Percentiles rank a stretch among this genome's conserved stretches.
Evolutionary conservation across 2,797 vertebrate species (phyloP).

Genomic region (Pygocentrus nattereri): DNA sequence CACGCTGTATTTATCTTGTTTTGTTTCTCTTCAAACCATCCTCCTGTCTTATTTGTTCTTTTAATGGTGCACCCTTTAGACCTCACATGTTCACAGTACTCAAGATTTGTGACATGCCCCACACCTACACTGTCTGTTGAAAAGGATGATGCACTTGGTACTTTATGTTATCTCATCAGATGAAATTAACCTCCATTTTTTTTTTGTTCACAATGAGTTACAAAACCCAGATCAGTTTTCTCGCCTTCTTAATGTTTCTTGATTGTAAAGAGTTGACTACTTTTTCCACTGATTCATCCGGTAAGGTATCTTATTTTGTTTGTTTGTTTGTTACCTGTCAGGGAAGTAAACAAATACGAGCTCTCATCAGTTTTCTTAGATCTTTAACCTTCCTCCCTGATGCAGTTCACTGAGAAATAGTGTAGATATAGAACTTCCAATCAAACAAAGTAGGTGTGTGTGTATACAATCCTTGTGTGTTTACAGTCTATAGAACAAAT

Average conservation of each 20-base stretch:
- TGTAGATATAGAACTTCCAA: slow-evolving; percentile 36
- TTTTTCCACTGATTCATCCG: not conserved
- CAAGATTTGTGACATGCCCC: slow-evolving; percentile 1
- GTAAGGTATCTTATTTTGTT: slow-evolving; percentile 5
- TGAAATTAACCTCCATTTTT: not conserved
- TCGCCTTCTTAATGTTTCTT: slow-evolving; percentile 10
- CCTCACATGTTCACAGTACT: not conserved
- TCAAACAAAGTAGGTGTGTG: slow-evolving; percentile 30
- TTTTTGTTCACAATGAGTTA: not conserved
- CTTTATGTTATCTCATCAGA: slow-evolving; percentile 6
- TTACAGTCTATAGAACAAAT: slow-evolving; percentile 39
- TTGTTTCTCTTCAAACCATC: slow-evolving; percentile 37
- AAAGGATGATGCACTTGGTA: slow-evolving; percentile 2
- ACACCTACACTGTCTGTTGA: not conserved
- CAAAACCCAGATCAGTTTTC: not conserved
- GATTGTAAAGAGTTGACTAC: slow-evolving; percentile 23
- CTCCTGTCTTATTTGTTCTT: slow-evolving; percentile 29
- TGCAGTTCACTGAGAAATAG: slow-evolving; percentile 10
- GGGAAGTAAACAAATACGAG: slow-evolving; percentile 45
- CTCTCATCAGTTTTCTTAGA: slow-evolving; percentile 38
- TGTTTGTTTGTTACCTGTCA: slow-evolving; percentile 26
- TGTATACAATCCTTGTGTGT: slow-evolving; percentile 28
- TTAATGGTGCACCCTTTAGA: slow-evolving; percentile 11
- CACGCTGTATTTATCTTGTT: slow-evolving; percentile 10
- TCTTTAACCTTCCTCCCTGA: slow-evolving; percentile 43